Evolutionary conservation across 1,140 invertebrate genomes (phyloP), one percentile per base, ranked within the genome.

Genomic region (Drosophila grimshawi): DNA sequence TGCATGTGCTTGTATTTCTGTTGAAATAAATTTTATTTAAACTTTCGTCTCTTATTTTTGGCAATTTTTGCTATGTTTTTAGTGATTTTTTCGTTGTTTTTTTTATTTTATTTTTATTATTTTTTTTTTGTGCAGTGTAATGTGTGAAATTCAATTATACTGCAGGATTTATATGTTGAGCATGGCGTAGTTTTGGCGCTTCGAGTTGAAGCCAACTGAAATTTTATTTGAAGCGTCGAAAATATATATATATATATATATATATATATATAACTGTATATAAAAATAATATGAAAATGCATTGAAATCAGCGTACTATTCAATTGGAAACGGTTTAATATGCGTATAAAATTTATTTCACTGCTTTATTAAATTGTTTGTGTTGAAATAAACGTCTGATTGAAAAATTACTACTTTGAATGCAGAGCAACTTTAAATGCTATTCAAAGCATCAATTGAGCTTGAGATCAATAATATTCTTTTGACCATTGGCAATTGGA

Each of bases 11-110:
- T 75, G 60, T 89, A 76, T 88, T 88, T 88, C 89, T 88, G 80
- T 89, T 85, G 85, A 88, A 88, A 89, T 88, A 88, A 88, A 88
- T 89, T 88, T 88, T 88, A 88, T 88, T 89, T 88, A 88, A 88
- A 88, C 85, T 88, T 85, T 88, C 70, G 75, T 80, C 78, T 72
- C 71, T 61, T 67, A 67, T 77, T 81, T 68, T 81, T 57, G 64
- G 64, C 65, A 49, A 64, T 70, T 79, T 80, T 60, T 60, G 56
- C 49, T 37, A 7, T 29, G 19, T 53, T 48, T 78, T 63, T 19
- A 19, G 19, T 19, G 19, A 1, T 73, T 52, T 65, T 73, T 63
- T 60, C 62, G 35, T 35, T 74, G 11, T 75, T 76, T 49, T 76
- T 78, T 69, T 65, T 68, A 57, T 53, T 33, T 8, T 63, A n/a